These are phyloP conservation scores for Xyliphius kryptos DNA, from an alignment of 2,113 vertebrate species.

Conservation along the genomic window DNA sequence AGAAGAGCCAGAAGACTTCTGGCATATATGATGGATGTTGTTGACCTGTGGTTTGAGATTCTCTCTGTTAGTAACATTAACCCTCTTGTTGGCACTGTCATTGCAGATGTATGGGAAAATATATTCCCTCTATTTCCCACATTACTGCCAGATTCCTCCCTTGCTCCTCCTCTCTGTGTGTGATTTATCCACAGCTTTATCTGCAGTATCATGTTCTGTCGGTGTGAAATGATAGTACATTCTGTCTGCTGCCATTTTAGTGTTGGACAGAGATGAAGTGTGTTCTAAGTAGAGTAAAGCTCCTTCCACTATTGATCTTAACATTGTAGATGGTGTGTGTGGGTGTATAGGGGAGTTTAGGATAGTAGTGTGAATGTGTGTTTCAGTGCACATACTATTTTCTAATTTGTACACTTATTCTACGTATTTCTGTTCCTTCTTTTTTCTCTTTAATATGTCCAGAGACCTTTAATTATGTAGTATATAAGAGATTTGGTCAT, in stretches of 20 bases:
- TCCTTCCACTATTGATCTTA: conserved; percentile 26
- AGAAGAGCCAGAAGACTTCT: neutral
- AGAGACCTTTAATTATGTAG: too few relatives aligned
- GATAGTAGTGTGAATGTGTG: neutral
- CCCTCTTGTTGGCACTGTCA: conserved; percentile 18
- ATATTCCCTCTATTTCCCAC: conserved; percentile 16
- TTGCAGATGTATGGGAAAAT: conserved; percentile 17
- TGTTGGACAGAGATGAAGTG: conserved; percentile 24
- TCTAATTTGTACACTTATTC: neutral
- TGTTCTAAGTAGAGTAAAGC: conserved; percentile 8
- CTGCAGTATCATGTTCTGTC: neutral
- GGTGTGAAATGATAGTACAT: conserved; percentile 6
- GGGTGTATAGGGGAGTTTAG: conserved; percentile 1
- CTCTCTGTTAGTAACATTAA: conserved; percentile 11
- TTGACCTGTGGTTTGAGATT: conserved; percentile 12
- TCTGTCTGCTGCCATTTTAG: conserved; percentile 17
- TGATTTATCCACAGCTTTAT: conserved; percentile 22
- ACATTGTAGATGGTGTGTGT: conserved; percentile 2
- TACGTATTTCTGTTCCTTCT: conserved; percentile 2
- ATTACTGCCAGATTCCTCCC: conserved; percentile 15
- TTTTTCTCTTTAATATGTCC: too few relatives aligned
- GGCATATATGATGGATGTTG: conserved; percentile 15
- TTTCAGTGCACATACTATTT: neutral
- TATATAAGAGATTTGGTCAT: too few relatives aligned
- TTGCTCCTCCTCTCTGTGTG: conserved; percentile 5